A percentile compares a stretch with the other conserved stretches of the same genome.
Conservation (phyloP, 2,888 invertebrate genomes). For the Leucozona laternaria region DNA sequence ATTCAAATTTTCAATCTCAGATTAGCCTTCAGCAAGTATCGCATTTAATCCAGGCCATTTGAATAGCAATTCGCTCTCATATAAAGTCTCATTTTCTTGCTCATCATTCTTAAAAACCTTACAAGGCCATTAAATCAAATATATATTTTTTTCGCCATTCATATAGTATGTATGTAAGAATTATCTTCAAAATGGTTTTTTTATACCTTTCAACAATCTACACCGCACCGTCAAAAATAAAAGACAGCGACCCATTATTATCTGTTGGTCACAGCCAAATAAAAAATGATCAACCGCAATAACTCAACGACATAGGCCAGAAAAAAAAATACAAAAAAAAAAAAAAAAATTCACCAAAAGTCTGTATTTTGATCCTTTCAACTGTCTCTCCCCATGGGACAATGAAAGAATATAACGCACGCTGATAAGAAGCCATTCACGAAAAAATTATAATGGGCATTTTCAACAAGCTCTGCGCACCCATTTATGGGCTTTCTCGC, state of each 20-base stretch:
- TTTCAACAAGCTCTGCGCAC: constrained; percentile 16
- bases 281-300: constrained; percentile 35
- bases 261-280: constrained; percentile 52
- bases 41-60: constrained; percentile 20
- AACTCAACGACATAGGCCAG: constrained; percentile 22
- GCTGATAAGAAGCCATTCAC: constrained; percentile 39
- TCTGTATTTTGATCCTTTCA: constrained; percentile 24
- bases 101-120: constrained; percentile 19
- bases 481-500: constrained; percentile 20
- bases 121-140: constrained; percentile 17
- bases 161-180: constrained; percentile 2
- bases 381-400: neutral
- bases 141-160: constrained; percentile 16
- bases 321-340: neutral
- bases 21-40: neutral
- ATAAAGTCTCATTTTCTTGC: constrained; percentile 6
- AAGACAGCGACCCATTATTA: constrained; percentile 38
- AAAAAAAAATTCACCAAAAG: constrained; percentile 15
- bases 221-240: constrained; percentile 27
- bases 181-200: constrained; percentile 30
- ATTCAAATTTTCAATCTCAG: neutral
- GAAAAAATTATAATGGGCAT: constrained; percentile 20
- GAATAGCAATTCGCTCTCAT: constrained; percentile 5
- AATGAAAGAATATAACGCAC: constrained; percentile 24
- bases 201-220: constrained; percentile 30